Base-by-base conservation (phyloP, 37 sponge, comb jelly and placozoan species). In the Tethya wilhelma region DNA sequence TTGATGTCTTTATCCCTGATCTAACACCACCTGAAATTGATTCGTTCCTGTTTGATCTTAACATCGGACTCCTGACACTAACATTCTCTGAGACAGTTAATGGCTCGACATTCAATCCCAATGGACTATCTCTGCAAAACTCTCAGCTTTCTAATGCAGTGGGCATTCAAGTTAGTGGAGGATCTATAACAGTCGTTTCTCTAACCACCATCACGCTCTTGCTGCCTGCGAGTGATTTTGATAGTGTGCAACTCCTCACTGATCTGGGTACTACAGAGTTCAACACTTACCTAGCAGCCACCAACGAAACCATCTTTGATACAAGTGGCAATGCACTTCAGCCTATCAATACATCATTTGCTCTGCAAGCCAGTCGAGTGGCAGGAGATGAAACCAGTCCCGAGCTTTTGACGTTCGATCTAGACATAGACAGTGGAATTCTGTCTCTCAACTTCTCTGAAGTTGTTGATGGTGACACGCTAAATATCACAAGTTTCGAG, bases 11-110 rank as follows among this genome's bases (percentile, higher is more conserved):
- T 25, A 77, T 59, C 44, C 67, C 79, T 71, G 95, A 95, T 53
- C 49, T 2, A 12, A 81, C 74, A 45, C 32, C 77, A 12, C 91
- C 92, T 62, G 40, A 66, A 34, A n/a, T 95, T 6, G 12, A 38
- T 5, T 29, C 79, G 2, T 91, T 88, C 66, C 36, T 62, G 22
- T 85, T 95, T 29, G 92, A 95, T 66, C 79, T 91, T n/a, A 85
- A 95, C 58, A 26, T 53, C 44, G 95, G 92, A 14, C 44, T 82
- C 0, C 59, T 95, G n/a, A 69, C 46, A 32, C 77, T 95, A 40
- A 85, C 59, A 20, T 95, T 95, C 72, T 84, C 86, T 39, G 95
- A 95, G 79, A 79, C 86, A 32, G 34, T 91, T 55, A 82, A 87
- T 66, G 74, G 60, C 64, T 57, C 83, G 25, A 73, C 83, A 3